Base-by-base conservation (phyloP, 2,113 vertebrate genomes). In the Vulpes ferrilata region DNA sequence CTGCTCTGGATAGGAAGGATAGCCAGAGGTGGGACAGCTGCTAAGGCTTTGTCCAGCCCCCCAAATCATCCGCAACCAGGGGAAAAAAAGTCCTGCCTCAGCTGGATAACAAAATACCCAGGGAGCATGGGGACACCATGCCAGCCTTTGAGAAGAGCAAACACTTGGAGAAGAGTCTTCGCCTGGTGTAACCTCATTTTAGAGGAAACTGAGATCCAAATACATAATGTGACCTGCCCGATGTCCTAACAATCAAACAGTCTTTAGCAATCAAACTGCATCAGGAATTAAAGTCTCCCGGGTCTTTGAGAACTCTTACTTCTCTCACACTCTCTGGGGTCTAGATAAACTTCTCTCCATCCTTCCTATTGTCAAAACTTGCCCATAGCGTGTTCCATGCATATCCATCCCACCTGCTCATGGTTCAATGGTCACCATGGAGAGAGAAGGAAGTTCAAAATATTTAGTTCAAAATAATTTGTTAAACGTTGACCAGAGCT, bases 321-420 rank as follows among this genome's bases (percentile, higher is more conserved):
- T 22, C 17, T 30, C 15, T 30, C 5, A 3, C 19, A 9, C 32
- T 17, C 25, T 82, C 32, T 67, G 65, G 10, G n/a, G 7, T 79
- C 62, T 1, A 43, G 60, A 55, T 23, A 9, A 78, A 69, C 32
- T 17, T 82, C n/a, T 55, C 19, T 60, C 88, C 51, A 13, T 25
- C 43, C 43, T 71, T 84, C 43, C 43, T 69, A 2, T 6, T 16
- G 43, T 71, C 38, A n/a, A 15, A 69, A 93, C 7, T 5, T 38
- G n/a, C 3, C 51, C 48, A 51, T 65, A 13, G 1, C 5, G 19
- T 59, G 16, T 38, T n/a, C 53, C 23, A 5, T 0, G 0, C 1
- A 0, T n/a, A 8, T 17, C 22, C 79, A 32, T 7, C 19, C 30
- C 15, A 27, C 11, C 60, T 30, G 69, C 43, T 35, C 55, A 7